These are phyloP conservation scores for Hydropotes inermis DNA, from an alignment of 2,113 vertebrate genomes.

Conservation along the genomic window DNA sequence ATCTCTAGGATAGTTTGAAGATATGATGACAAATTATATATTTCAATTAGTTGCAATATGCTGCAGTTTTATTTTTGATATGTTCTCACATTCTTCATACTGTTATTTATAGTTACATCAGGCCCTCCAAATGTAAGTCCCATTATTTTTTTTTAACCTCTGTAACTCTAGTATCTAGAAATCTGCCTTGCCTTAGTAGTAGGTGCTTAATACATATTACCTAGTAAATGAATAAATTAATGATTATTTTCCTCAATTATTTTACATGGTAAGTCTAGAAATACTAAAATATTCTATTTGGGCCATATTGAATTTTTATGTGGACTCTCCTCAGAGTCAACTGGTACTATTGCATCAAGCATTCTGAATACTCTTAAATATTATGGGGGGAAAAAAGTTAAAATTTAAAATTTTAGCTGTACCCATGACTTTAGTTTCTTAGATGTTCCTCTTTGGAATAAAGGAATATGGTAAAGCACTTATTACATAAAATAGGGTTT, in stretches of 20 bases:
- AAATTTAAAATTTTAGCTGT: not conserved
- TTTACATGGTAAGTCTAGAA: not conserved
- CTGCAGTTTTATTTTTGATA: constrained; percentile 31
- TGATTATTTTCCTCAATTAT: constrained; percentile 27
- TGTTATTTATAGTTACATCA: constrained; percentile 13
- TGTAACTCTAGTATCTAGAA: constrained; percentile 20
- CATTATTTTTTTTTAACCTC: not conserved
- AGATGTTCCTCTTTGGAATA: constrained; percentile 8
- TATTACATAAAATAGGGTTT: not conserved
- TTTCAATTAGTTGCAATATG: not conserved
- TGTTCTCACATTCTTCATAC: not conserved
- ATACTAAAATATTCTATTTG: not conserved
- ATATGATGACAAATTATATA: not conserved
- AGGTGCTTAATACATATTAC: not conserved
- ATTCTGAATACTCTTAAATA: constrained; percentile 22
- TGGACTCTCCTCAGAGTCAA: not conserved
- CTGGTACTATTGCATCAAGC: not conserved
- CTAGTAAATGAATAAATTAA: not conserved
- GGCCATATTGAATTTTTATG: not conserved
- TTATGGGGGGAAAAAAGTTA: not conserved
- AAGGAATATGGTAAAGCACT: not conserved
- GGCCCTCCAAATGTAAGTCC: not conserved
- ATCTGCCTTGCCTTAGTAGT: not conserved
- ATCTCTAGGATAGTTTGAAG: not conserved
- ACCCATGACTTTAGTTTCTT: not conserved